phyloP scores from a whole-genome alignment of 1,140 invertebrate species.

The Cepaea nemoralis region DNA sequence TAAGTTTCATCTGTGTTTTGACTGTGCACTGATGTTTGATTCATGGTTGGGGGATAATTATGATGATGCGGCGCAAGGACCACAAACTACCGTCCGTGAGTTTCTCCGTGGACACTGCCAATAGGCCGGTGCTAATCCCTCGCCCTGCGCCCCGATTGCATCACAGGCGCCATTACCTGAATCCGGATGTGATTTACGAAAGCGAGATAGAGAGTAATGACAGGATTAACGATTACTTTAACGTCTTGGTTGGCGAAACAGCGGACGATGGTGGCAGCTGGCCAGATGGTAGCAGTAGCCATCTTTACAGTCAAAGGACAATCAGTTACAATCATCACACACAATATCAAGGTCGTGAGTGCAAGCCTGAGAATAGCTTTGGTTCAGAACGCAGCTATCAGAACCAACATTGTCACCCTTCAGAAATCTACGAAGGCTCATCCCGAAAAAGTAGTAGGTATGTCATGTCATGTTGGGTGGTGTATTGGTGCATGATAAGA shows the following conservation, averaged over 20 bases:
- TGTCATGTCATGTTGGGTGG: no score
- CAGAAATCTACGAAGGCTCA: background rate
- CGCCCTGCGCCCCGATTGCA: background rate
- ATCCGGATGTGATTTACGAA: conserved; percentile 4
- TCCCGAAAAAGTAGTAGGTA: background rate
- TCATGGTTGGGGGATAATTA: background rate
- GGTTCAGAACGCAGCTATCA: background rate
- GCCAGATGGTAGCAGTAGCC: background rate
- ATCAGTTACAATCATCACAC: background rate
- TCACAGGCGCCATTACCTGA: background rate
- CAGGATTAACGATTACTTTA: background rate
- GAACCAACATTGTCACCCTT: background rate
- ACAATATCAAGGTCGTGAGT: background rate
- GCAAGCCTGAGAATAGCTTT: background rate
- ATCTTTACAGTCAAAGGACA: background rate
- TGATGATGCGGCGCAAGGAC: background rate
- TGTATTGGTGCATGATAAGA: no score
- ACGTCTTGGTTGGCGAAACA: background rate
- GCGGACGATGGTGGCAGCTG: background rate
- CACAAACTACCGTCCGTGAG: background rate
- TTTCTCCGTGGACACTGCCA: background rate
- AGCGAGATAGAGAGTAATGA: conserved; percentile 9
- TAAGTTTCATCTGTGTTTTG: no score
- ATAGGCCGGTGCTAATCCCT: background rate
- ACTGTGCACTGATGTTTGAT: no score